Evolutionary conservation across 2,797 vertebrate species (phyloP).

Genomic region (Cyclopterus lumpus): DNA sequence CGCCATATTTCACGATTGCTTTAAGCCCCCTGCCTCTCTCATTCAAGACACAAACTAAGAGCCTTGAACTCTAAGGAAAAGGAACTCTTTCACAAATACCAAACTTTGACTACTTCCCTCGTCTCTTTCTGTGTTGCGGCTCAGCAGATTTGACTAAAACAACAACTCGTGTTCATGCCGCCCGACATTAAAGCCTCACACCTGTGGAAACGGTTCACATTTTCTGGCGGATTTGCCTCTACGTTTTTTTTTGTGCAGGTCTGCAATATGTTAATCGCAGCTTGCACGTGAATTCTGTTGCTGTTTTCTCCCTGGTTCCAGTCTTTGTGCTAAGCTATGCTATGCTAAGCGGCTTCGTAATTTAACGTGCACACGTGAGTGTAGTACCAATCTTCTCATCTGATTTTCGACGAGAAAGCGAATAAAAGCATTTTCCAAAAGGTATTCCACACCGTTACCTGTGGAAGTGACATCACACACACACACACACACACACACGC

Average conservation of each 20-base stretch:
- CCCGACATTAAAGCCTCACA: neutral
- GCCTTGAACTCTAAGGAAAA: neutral
- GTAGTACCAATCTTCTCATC: neutral
- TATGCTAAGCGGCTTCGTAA: neutral
- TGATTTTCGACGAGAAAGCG: neutral
- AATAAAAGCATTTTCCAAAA: neutral
- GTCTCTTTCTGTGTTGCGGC: neutral
- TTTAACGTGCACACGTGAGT: neutral
- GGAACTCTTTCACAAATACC: neutral
- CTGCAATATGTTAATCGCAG: neutral
- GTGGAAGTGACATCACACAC: constrained; percentile 22
- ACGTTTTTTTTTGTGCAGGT: neutral
- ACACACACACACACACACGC: constrained; percentile 4
- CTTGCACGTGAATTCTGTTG: neutral
- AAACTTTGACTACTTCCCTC: constrained; percentile 2
- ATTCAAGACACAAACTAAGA: too few species aligned
- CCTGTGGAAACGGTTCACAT: neutral
- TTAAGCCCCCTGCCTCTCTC: neutral
- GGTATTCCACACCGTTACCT: neutral
- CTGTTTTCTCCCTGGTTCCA: neutral
- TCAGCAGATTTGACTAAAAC: neutral
- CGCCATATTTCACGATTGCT: constrained; percentile 8
- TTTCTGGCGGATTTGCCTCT: neutral
- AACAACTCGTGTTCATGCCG: constrained; percentile 1
- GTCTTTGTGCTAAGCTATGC: constrained; percentile 13